Evolutionary conservation across 92 coral and sea anemone genomes (phyloP), one percentile per base, ranked within the genome.

Genomic region (Ricordea florida): DNA sequence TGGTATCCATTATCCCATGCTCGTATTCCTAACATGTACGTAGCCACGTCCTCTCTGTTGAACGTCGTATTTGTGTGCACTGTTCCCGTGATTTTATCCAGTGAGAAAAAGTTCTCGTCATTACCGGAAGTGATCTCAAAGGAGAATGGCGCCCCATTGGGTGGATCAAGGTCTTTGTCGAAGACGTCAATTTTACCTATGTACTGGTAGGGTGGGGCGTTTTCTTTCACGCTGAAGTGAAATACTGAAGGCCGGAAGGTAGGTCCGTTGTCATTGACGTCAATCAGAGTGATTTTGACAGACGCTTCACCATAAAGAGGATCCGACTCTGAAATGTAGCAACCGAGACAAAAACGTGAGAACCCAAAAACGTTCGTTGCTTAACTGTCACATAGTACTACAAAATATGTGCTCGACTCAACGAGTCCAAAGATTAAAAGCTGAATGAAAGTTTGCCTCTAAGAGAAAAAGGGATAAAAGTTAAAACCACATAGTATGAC

Each of bases 181-280:
- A 65, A 69, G 15, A 91, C 99, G n/a, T 50, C 79, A 7, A 96
- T 86, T 57, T 30, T 86, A 43, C 81, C 88, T 43, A 96, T 80
- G 40, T 44, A 57, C 34, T 75, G 83, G 31, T 81, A 72, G 34
- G 87, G 90, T 15, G 77, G 59, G 9, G 67, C 58, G 81, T 96
- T 96, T 65, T 96, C 99, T 26, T 57, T 74, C 50, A 86, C 88
- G 8, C 61, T 71, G 34, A 78, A 84, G 77, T 86, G 85, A 20
- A 66, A 80, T 46, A 25, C 79, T 10, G 81, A 52, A 0, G 85
- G 81, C 23, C 68, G 76, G 74, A 96, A 86, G 49, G 80, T 82
- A 9, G 99, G 99, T 7, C 91, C 91, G 55, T 96, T 96, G 71
- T 96, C 99, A 51, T 96, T 96, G n/a, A 89, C 88, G 46, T 96